Percentiles rank a stretch among this genome's conserved stretches.
Conservation (phyloP, 2,113 vertebrate species). For the Vidua chalybeata region DNA sequence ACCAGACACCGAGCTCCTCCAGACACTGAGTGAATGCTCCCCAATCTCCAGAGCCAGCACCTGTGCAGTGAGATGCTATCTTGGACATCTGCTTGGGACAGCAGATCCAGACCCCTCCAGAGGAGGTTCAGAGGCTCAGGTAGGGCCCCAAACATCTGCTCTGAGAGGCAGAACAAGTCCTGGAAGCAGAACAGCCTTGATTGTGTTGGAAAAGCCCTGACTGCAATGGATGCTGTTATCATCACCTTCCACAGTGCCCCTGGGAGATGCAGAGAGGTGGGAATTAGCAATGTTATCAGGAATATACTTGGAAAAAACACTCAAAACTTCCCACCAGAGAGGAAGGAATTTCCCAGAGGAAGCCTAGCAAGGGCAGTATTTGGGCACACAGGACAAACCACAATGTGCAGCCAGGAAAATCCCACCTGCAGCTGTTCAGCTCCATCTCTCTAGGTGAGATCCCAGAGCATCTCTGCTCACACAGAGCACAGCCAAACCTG, state of each 20-base stretch:
- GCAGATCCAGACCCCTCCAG: background rate
- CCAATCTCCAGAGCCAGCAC: background rate
- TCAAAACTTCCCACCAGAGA: background rate
- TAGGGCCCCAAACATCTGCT: background rate
- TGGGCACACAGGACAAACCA: background rate
- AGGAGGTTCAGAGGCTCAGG: background rate
- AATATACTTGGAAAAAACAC: background rate
- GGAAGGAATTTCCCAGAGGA: background rate
- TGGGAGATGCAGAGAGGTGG: background rate
- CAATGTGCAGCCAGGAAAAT: background rate
- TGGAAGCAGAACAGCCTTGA: background rate
- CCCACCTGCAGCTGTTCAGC: background rate
- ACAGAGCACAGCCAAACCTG: background rate
- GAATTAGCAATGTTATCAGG: background rate
- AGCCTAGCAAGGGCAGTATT: background rate
- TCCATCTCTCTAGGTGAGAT: background rate
- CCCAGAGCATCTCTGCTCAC: accelerated
- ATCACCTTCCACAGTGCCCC: background rate
- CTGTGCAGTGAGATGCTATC: background rate
- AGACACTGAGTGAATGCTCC: background rate
- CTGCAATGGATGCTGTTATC: background rate
- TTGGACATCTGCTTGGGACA: background rate
- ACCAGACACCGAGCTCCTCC: background rate
- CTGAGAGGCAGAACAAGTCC: background rate
- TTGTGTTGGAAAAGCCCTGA: background rate